Base-by-base conservation (phyloP, 2,113 vertebrate species). In the Vombatus ursinus region DNA sequence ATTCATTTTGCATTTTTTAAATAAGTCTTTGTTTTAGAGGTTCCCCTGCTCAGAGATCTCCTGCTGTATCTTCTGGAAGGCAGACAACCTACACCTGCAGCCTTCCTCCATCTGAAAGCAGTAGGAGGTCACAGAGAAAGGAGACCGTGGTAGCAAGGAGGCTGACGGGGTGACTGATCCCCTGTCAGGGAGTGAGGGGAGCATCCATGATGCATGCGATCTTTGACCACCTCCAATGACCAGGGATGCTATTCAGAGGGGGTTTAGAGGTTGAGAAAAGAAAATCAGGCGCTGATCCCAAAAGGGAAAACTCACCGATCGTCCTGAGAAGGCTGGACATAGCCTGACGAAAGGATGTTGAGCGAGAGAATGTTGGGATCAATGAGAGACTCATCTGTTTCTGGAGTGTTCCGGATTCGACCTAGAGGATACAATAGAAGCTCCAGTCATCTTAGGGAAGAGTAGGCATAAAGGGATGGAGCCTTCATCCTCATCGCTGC, bases 321-420 rank as follows among this genome's bases (percentile, higher is more conserved):
- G 0, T 99, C 99, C 77, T 99, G 99, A 93, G 99, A 97, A 1
- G 99, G 99, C 53, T 98, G 98, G 95, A 99, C 98, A 94, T 99
- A 99, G 28, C 99, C 99, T 0, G 99, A 99, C 0, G 99, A 99
- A 25, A 99, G 98, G 97, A 99, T 99, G 98, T 99, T 99, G 96
- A 99, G 99, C 37, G 99, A 99, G 31, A 99, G 97, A 96, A 99
- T 99, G 97, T 99, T 99, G 94, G 99, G 99, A 97, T 99, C 99
- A 0, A 99, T 99, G 96, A 99, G 98, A 52, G 99, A 99, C 96
- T 99, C 99, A 0, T 99, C 99, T 0, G 99, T 98, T 98, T 99
- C 99, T 0, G 99, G 99, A 0, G 99, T 99, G 98, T 99, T 99
- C 93, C 99, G 99, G 92, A 99, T 99, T 37, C 99, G 99, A 95